phyloP scores from a whole-genome alignment of 1,140 invertebrate genomes.

The Myzus persicae region DNA sequence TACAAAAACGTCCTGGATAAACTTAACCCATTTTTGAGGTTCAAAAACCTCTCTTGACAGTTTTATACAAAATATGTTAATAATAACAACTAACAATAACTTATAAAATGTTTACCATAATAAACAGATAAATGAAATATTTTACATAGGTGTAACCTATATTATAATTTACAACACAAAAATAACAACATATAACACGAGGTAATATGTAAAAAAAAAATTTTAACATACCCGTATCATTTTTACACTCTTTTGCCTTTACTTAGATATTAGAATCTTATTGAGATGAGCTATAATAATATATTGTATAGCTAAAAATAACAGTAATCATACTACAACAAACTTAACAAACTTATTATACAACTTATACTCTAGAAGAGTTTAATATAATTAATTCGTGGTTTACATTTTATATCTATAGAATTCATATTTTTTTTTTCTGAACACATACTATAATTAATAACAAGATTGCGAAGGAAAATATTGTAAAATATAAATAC shows the following conservation, averaged over 20 bases:
- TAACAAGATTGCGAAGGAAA: background rate
- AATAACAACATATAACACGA: background rate
- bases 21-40: constrained; percentile 31
- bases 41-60: constrained; percentile 13
- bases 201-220: background rate
- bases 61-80: background rate
- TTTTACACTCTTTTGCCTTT: background rate
- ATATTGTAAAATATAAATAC: too few relatives aligned
- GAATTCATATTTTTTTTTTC: background rate
- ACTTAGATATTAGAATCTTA: background rate
- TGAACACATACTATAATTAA: too few relatives aligned
- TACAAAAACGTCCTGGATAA: constrained; percentile 24
- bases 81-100: background rate
- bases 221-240: background rate
- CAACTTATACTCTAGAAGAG: too few relatives aligned
- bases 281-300: background rate
- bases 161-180: background rate
- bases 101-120: background rate
- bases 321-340: background rate
- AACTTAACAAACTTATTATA: too few relatives aligned
- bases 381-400: background rate
- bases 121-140: background rate
- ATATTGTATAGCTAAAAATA: background rate
- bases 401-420: background rate
- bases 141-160: too few relatives aligned